These are phyloP conservation scores for Achatina immaculata DNA, from an alignment of 1,140 invertebrate species.

Conservation along the genomic window DNA sequence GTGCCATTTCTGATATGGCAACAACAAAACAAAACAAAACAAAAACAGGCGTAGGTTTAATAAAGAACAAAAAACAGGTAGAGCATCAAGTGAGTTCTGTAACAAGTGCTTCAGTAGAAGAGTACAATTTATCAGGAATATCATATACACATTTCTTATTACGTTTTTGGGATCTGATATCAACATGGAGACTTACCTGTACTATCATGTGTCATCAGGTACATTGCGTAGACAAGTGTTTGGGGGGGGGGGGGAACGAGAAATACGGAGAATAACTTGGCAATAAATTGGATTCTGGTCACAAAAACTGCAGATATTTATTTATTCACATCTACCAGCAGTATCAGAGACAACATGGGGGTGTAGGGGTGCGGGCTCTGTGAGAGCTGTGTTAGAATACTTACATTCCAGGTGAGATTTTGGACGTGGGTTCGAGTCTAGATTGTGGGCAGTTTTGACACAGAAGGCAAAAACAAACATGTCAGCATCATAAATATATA, in stretches of 20 bases:
- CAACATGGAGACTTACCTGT: neutral
- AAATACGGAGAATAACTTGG: neutral
- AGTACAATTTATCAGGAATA: too few relatives aligned
- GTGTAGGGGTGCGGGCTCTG: too few relatives aligned
- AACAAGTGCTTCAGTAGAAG: too few relatives aligned
- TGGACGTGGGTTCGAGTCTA: neutral
- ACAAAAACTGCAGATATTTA: neutral
- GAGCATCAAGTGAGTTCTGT: too few relatives aligned
- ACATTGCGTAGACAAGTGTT: neutral
- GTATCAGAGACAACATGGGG: too few relatives aligned
- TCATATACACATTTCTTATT: too few relatives aligned
- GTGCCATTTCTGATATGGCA: too few relatives aligned
- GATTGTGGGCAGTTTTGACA: neutral
- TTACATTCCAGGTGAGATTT: neutral
- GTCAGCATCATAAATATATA: conserved; percentile 6
- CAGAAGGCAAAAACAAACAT: conserved; percentile 1
- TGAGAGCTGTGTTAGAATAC: neutral
- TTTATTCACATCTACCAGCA: neutral
- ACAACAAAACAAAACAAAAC: too few relatives aligned
- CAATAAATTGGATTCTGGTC: neutral
- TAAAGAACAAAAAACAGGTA: too few relatives aligned
- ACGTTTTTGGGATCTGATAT: neutral
- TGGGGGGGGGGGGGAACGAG: too few relatives aligned
- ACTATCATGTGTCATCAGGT: neutral
- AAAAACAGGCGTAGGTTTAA: too few relatives aligned